Base-by-base conservation (phyloP, 2,888 invertebrate species). In the Syritta pipiens region DNA sequence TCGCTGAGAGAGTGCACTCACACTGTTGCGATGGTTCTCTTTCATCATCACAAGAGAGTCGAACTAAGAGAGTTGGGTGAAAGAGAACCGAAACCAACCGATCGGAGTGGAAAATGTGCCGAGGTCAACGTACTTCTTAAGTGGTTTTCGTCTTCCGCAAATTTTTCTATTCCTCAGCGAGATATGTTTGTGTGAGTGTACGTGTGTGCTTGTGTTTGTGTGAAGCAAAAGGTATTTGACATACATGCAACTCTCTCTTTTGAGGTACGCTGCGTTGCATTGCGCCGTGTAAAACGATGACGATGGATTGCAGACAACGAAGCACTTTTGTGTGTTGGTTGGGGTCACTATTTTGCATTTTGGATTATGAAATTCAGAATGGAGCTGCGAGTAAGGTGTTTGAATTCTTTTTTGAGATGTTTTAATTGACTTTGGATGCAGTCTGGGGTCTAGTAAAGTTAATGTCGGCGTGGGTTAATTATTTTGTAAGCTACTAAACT, bases 201-300 rank as follows among this genome's bases (percentile, higher is more conserved):
- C 4, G 9, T 37, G 37, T 6, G 5, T 26, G 30, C 49, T 22
- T 28, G 74, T 65, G 53, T 72, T 44, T 20, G 67, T 67, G 67
- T 72, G 20, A 48, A 57, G 55, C 48, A 62, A 28, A 48, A 57
- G 74, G 67, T 68, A 74, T 79, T 74, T 74, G 79, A 74, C 79
- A 74, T 57, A 79, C 55, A 79, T 79, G 79, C 74, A 79, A 74
- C 79, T 79, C 79, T 79, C 79, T 79, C 79, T 79, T 79, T 79
- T 79, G 74, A 68, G 60, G 57, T 46, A 30, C 60, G 49, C 20
- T 57, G 51, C 22, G 40, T 26, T 46, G 20, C 22, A 24, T 12
- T 20, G 44, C 14, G 65, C 22, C 12, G 51, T 40, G 37, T 37
- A 69, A 14, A 20, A 10, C 32, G 22, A 35, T 19, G 6, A 17